These are phyloP conservation scores for Montipora sp. DNA, from an alignment of 64 coral and sea anemone species.

Conservation along the genomic window DNA sequence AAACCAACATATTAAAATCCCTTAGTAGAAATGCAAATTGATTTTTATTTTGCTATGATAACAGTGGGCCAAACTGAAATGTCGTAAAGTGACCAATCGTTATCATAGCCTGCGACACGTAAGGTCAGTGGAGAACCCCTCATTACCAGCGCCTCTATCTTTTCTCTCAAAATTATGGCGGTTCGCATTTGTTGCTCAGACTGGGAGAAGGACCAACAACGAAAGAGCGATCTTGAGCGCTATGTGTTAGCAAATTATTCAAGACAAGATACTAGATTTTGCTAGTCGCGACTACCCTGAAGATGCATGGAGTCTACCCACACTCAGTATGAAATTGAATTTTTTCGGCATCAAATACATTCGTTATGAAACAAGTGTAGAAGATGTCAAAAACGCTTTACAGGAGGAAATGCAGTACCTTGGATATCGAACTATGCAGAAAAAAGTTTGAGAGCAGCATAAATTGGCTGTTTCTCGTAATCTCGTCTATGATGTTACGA, in stretches of 20 bases:
- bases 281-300: constrained; percentile 17
- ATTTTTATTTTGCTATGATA: constrained; percentile 33
- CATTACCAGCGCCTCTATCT: not conserved
- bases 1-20: not conserved
- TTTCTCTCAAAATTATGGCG: constrained; percentile 27
- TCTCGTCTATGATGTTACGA: constrained; percentile 66
- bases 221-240: constrained; percentile 20
- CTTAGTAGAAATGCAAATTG: not conserved
- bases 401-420: constrained; percentile 44
- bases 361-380: constrained; percentile 18
- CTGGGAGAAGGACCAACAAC: constrained; percentile 28
- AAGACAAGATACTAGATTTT: constrained; percentile 10
- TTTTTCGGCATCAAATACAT: constrained; percentile 58
- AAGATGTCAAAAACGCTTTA: constrained; percentile 48
- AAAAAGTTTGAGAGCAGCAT: constrained; percentile 45
- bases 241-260: constrained; percentile 23
- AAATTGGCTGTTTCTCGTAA: constrained; percentile 36
- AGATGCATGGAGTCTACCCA: constrained; percentile 52
- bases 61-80: constrained; percentile 22
- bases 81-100: constrained; percentile 9
- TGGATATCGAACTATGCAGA: constrained; percentile 49
- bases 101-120: constrained; percentile 23
- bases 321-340: constrained; percentile 43
- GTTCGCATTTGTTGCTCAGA: constrained; percentile 8
- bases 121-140: constrained; percentile 15